phyloP scores from a whole-genome alignment of 2,113 vertebrate species.

The Protobothrops flavoviridis region DNA sequence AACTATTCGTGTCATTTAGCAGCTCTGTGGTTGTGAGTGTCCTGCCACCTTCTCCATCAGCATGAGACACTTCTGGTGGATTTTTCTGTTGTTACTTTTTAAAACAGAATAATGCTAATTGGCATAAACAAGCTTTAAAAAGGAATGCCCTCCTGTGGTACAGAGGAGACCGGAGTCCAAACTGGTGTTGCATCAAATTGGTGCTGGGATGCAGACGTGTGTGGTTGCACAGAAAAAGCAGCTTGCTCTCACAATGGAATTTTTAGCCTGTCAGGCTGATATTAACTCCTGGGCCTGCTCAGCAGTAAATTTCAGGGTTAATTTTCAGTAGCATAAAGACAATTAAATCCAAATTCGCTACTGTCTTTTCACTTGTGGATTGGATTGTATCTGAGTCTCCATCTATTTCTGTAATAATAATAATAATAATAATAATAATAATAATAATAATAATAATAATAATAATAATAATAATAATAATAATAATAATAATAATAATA shows the following conservation, averaged over 20 bases:
- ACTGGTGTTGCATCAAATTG: background rate
- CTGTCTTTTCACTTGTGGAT: background rate
- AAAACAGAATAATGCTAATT: constrained; percentile 58
- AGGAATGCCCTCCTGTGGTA: background rate
- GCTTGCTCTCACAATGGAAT: background rate
- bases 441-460: no score
- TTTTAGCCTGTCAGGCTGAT: background rate
- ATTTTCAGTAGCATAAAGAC: constrained; percentile 65
- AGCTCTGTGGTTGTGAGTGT: constrained; percentile 70
- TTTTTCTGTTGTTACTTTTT: constrained; percentile 50
- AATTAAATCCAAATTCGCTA: constrained; percentile 55
- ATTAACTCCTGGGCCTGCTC: constrained; percentile 48
- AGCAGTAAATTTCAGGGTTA: constrained; percentile 71
- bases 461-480: no score
- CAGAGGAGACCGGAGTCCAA: background rate
- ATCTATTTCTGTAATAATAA: background rate
- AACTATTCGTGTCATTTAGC: constrained; percentile 81
- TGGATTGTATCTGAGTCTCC: background rate
- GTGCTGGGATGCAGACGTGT: constrained; percentile 21
- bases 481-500: no score
- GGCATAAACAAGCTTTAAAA: constrained; percentile 36
- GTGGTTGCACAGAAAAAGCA: constrained; percentile 41
- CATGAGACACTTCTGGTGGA: constrained; percentile 62
- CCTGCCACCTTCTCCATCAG: constrained; percentile 25
- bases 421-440: no score